A percentile compares a stretch with the other conserved stretches of the same genome.
phyloP scores from a whole-genome alignment of 2,888 invertebrate genomes.

The Auanema sp. region DNA sequence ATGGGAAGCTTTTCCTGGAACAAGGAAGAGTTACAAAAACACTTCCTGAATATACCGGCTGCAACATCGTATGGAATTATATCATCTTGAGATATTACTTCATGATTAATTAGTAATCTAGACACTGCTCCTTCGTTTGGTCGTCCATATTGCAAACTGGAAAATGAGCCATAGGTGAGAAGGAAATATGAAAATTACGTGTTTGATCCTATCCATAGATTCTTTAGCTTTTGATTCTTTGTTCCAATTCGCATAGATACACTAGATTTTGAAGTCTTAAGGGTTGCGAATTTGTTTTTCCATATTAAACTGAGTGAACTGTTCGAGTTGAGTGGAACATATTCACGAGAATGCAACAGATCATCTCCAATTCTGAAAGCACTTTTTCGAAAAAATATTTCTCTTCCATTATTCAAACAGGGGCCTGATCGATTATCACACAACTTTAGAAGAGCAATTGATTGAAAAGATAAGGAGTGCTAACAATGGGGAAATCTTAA shows the following conservation, averaged over 20 bases:
- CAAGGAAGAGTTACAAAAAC: too few species aligned
- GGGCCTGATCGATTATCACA: too few species aligned
- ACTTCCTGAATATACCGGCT: conserved; percentile 3
- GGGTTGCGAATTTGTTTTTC: conserved; percentile 9
- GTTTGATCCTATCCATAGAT: conserved; percentile 9
- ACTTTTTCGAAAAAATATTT: too few species aligned
- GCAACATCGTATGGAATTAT: not conserved
- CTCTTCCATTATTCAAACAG: too few species aligned
- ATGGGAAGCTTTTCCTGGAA: too few species aligned
- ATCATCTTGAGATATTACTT: conserved; percentile 1
- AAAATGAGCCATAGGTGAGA: not conserved
- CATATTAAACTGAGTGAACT: conserved; percentile 10
- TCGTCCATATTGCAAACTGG: not conserved
- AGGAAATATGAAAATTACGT: not conserved
- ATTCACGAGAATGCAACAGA: conserved; percentile 14
- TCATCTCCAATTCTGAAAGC: conserved; percentile 16
- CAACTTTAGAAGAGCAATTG: too few species aligned
- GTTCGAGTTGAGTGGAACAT: conserved; percentile 8
- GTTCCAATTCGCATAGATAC: conserved; percentile 13
- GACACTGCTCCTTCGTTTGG: not conserved
- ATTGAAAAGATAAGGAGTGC: too few species aligned
- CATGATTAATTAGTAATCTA: conserved; percentile 6
- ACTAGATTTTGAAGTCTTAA: conserved; percentile 8
- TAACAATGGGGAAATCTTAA: too few species aligned
- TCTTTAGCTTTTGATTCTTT: conserved; percentile 6